Base-by-base conservation (phyloP, 2,888 invertebrate species). In the Andrena haemorrhoa region DNA sequence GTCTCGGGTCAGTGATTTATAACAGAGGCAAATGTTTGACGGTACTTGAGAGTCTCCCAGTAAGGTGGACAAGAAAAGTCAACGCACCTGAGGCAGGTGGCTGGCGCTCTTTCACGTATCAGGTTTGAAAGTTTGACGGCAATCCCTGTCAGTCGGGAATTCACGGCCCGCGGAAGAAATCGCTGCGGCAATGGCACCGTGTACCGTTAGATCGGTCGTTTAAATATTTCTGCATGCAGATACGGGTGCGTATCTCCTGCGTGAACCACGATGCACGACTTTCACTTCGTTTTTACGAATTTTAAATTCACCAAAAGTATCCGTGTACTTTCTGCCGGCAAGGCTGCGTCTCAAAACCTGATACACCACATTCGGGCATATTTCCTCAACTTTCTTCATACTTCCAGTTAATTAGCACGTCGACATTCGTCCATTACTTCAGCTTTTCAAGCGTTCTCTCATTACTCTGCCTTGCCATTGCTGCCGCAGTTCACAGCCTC, bases 131-230 rank as follows among this genome's bases (percentile, higher is more conserved):
- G 51, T 31, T 77, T 77, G 64, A 77, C 26, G 64, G 60, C 51
- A 53, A 79, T 79, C 65, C 79, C 63, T 41, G 70, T 53, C 75
- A 33, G 68, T 47, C 41, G 68, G 60, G 80, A 75, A 84, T 72
- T 71, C 68, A 61, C 51, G 20, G 61, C 35, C 51, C 56, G 58
- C 29, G 61, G 56, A 83, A 75, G 70, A 75, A 80, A 78, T 76
- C 60, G 68, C 75, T 53, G 68, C 69, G 61, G 68, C 31, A 61
- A 73, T 56, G 41, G 66, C 51, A 47, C 47, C 71, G 49, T 75
- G 74, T 66, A 76, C 85, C 85, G 85, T 85, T 85, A 84, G 16
- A 66, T 80, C 51, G 73, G 20, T 58, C 74, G 29, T 72, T 69
- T 56, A 65, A 85, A 81, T 68, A 84, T 84, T 65, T 58, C 56